Conservation (phyloP, 1,140 invertebrate genomes). For the Solenopsis invicta region DNA sequence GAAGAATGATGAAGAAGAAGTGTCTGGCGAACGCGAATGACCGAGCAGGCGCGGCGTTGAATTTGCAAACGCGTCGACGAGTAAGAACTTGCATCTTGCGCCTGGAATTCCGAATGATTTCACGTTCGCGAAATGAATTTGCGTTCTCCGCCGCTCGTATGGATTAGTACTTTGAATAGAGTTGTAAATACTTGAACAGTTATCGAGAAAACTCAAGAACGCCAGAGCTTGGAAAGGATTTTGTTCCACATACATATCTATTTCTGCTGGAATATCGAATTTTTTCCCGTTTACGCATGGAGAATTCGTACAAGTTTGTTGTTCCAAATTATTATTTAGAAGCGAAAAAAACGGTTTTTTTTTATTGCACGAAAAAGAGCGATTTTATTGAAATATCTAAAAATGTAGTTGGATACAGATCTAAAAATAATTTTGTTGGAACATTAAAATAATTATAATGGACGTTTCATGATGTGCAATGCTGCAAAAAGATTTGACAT, state of each 20-base stretch:
- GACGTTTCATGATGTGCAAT: no score
- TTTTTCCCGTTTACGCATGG: background rate
- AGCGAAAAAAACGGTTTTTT: background rate
- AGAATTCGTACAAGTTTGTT: background rate
- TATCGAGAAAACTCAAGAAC: background rate
- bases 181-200: background rate
- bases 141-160: background rate
- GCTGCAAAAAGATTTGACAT: no score
- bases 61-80: conserved; percentile 42
- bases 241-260: background rate
- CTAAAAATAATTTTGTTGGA: no score
- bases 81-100: background rate
- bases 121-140: background rate
- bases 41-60: conserved; percentile 44
- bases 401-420: no score
- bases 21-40: conserved; percentile 54
- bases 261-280: background rate
- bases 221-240: background rate
- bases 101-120: conserved; percentile 31
- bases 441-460: no score
- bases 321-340: background rate
- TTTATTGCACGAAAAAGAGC: no score
- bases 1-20: background rate
- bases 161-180: conserved; percentile 6
- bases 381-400: no score